A percentile compares a stretch with the other conserved stretches of the same genome.
Conservation (phyloP, 2,113 vertebrate species). For the Channa maculata region DNA sequence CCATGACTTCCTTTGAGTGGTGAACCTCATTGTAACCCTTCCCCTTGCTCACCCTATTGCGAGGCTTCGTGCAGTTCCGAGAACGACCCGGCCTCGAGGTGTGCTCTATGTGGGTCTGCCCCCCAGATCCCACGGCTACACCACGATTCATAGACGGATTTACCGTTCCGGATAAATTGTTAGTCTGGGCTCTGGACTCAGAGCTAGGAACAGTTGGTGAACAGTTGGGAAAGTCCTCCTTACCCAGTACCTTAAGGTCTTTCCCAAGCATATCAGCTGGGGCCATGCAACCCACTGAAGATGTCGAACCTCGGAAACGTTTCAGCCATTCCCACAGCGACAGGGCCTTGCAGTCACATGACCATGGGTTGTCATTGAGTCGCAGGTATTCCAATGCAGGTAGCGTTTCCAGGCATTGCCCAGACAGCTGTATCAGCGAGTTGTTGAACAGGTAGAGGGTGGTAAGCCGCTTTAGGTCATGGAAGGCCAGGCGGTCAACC, state of each 20-base stretch:
- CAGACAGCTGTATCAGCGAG: conserved; percentile 91
- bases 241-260: conserved; percentile 91
- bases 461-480: conserved; percentile 94
- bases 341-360: conserved; percentile 92
- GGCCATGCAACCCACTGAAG: conserved; percentile 87
- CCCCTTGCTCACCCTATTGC: conserved; percentile 81
- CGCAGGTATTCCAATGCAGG: conserved; percentile 94
- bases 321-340: conserved; percentile 98
- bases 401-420: conserved; percentile 91
- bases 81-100: conserved; percentile 84
- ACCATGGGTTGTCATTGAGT: conserved; percentile 97
- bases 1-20: conserved; percentile 82
- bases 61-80: conserved; percentile 90
- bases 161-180: conserved; percentile 87
- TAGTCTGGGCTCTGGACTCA: conserved; percentile 93
- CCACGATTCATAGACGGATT: conserved; percentile 83
- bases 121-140: conserved; percentile 83
- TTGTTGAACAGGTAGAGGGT: conserved; percentile 98
- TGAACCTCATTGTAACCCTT: conserved; percentile 88
- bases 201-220: conserved; percentile 80
- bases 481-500: conserved; percentile 93
- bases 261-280: conserved; percentile 85
- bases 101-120: conserved; percentile 84
- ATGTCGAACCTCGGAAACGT: conserved; percentile 93
- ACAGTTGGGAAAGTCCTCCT: conserved; percentile 91